phyloP scores from a whole-genome alignment of 1,140 invertebrate genomes.

The Anagrus nilaparvatae region DNA sequence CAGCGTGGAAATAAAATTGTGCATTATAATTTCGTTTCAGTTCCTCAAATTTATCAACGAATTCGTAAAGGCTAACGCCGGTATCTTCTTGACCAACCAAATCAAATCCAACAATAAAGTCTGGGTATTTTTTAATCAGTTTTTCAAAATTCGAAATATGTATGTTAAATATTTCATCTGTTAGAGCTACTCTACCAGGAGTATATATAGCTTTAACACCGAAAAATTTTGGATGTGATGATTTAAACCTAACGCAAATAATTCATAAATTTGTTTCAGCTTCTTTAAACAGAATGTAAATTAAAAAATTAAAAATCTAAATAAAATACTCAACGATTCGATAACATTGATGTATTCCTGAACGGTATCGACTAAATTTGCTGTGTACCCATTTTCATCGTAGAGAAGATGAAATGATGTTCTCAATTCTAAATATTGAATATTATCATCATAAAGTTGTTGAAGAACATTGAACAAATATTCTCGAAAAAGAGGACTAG shows the following conservation, averaged over 20 bases:
- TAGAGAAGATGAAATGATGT: constrained; percentile 47
- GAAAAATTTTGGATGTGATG: constrained; percentile 53
- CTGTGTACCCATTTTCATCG: constrained; percentile 49
- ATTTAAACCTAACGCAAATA: constrained; percentile 37
- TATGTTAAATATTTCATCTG: constrained; percentile 32
- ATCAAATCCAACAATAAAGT: constrained; percentile 57
- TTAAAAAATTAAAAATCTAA: too few species aligned
- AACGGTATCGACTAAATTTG: constrained; percentile 48
- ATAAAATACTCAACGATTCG: neutral
- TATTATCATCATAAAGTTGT: constrained; percentile 65
- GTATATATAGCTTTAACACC: constrained; percentile 65
- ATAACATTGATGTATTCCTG: constrained; percentile 37
- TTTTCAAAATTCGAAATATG: constrained; percentile 27
- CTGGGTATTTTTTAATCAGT: constrained; percentile 43
- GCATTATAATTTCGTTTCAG: constrained; percentile 36
- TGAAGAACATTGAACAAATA: constrained; percentile 60
- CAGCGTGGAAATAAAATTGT: constrained; percentile 69
- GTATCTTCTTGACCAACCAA: constrained; percentile 50
- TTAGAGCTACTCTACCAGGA: constrained; percentile 40
- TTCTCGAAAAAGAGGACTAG: constrained; percentile 57
- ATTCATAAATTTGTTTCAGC: neutral
- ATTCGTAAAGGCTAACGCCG: constrained; percentile 39
- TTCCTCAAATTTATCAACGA: constrained; percentile 38
- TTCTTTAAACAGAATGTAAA: neutral
- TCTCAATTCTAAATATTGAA: constrained; percentile 68